phyloP scores from a whole-genome alignment of 2,888 invertebrate species.

The Drosophila nr. medialis region DNA sequence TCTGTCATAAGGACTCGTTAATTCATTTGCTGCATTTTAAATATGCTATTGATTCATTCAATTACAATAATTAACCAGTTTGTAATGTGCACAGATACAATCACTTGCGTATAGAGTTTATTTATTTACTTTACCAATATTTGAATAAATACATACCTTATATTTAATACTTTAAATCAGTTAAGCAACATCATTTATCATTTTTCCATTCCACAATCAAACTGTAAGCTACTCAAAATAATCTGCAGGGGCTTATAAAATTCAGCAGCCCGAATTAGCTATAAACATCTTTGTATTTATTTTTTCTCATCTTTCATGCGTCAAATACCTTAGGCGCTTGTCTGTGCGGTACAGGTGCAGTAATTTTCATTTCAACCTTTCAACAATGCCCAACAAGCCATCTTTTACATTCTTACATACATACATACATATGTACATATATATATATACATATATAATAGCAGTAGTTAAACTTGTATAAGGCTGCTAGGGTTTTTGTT shows the following conservation, averaged over 20 bases:
- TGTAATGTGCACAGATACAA: conserved; percentile 8
- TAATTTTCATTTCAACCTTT: conserved; percentile 73
- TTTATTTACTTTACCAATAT: neutral
- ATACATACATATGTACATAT: conserved; percentile 10
- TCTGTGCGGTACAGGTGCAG: conserved; percentile 50
- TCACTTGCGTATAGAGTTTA: neutral
- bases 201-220: conserved; percentile 13
- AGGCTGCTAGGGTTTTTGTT: conserved; percentile 40
- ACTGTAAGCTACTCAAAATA: conserved; percentile 2
- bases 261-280: conserved; percentile 6
- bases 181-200: neutral
- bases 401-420: conserved; percentile 36
- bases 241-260: conserved; percentile 13
- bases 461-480: conserved; percentile 21
- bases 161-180: neutral
- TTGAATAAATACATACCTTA: neutral
- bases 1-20: conserved; percentile 4
- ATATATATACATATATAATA: conserved; percentile 6
- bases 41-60: neutral
- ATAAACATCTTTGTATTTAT: conserved; percentile 26
- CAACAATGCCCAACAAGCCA: conserved; percentile 44
- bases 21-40: conserved; percentile 19
- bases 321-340: conserved; percentile 57
- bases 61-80: conserved; percentile 21
- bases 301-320: conserved; percentile 46